Evolutionary conservation across 2,888 invertebrate genomes (phyloP).

Genomic region (Oscheius myriophilus): DNA sequence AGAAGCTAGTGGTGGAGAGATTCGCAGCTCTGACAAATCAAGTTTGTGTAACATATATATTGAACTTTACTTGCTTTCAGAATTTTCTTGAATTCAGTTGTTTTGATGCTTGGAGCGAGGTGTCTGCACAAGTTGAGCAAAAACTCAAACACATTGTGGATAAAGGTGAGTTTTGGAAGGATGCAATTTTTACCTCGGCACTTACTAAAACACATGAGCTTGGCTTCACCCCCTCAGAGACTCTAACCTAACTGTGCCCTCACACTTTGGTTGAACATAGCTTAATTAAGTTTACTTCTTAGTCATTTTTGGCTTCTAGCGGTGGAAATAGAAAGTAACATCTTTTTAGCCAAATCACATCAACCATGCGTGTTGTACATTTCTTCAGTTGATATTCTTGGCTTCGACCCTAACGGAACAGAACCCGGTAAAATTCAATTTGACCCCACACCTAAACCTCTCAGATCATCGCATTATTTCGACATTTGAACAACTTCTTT

Average conservation of each 20-base stretch:
- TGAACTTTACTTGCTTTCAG: slow-evolving; percentile 26
- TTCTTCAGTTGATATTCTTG: slow-evolving; percentile 43
- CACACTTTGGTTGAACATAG: too few relatives aligned
- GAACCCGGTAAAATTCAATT: slow-evolving; percentile 33
- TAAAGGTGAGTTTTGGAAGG: too few relatives aligned
- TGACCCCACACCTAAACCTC: not conserved
- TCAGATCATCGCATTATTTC: slow-evolving; percentile 34
- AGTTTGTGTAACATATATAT: not conserved
- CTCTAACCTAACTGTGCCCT: too few relatives aligned
- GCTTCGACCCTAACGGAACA: slow-evolving; percentile 42
- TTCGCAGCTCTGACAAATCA: slow-evolving; percentile 43
- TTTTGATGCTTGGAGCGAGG: slow-evolving; percentile 56
- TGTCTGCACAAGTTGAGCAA: slow-evolving; percentile 42
- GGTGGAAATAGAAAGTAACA: too few relatives aligned
- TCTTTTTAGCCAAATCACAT: slow-evolving; percentile 27
- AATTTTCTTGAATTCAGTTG: slow-evolving; percentile 50
- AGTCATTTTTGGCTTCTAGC: too few relatives aligned
- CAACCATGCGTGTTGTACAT: slow-evolving; percentile 47
- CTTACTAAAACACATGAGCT: too few relatives aligned
- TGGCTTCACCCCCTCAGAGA: too few relatives aligned
- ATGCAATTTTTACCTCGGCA: too few relatives aligned
- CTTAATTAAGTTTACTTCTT: too few relatives aligned
- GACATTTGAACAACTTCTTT: slow-evolving; percentile 11
- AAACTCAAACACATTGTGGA: slow-evolving; percentile 46
- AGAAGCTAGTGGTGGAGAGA: slow-evolving; percentile 38